Conservation (phyloP, 2,113 vertebrate species). For the Sturnira hondurensis region DNA sequence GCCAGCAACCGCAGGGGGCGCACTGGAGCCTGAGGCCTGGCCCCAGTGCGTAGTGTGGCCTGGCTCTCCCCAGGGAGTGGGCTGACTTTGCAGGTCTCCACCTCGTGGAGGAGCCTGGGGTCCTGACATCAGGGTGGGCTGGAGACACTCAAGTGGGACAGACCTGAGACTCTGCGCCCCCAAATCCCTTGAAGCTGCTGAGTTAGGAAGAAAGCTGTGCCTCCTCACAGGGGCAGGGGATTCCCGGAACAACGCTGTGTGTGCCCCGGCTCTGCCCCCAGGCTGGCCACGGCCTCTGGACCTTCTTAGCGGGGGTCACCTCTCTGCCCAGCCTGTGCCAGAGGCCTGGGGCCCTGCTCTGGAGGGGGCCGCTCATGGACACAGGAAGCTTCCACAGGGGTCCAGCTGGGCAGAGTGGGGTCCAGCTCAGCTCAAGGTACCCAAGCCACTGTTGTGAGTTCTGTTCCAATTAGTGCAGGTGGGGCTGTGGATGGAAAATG, state of each 20-base stretch:
- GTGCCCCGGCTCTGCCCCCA: accelerated
- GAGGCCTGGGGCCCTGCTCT: accelerated
- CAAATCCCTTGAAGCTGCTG: not conserved
- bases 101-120: not conserved
- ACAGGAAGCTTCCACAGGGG: accelerated
- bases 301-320: accelerated
- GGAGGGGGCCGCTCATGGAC: not conserved
- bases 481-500: accelerated
- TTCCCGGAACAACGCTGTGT: accelerated
- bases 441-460: accelerated
- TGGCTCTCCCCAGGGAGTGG: accelerated
- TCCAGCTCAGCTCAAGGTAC: no score
- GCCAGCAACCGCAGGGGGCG: accelerated
- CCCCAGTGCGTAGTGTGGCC: accelerated
- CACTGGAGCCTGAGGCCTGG: accelerated
- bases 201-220: no score
- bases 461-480: not conserved
- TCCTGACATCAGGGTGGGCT: not conserved
- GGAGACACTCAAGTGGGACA: not conserved
- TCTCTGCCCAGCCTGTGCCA: accelerated
- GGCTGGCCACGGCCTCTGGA: accelerated
- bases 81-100: accelerated
- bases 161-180: not conserved
- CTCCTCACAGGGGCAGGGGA: accelerated
- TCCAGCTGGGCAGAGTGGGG: accelerated